phyloP scores from a whole-genome alignment of 2,113 vertebrate species.

The Odobenus rosmarus region DNA sequence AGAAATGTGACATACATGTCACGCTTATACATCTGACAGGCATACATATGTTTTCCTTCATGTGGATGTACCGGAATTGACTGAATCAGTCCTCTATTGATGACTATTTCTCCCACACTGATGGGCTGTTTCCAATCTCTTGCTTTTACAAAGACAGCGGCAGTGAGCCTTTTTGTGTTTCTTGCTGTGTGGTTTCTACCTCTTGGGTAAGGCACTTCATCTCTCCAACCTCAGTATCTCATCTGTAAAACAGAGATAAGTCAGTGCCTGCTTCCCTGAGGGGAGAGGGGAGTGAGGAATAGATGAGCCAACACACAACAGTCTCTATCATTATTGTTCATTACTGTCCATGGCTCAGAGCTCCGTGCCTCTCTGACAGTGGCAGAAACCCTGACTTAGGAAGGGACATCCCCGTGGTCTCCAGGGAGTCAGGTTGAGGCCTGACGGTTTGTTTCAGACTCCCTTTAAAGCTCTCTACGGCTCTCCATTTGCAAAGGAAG shows the following conservation, averaged over 20 bases:
- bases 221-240: background rate
- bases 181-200: background rate
- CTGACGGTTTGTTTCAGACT: background rate
- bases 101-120: background rate
- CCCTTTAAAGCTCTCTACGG: background rate
- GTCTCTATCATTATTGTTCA: background rate
- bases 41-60: background rate
- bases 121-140: background rate
- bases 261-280: background rate
- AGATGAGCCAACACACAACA: accelerated
- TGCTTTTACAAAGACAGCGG: background rate
- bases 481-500: background rate
- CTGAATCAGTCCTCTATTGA: background rate
- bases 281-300: background rate
- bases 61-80: accelerated
- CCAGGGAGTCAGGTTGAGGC: background rate
- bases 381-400: background rate
- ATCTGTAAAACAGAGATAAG: background rate
- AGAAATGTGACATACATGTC: background rate
- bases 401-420: background rate
- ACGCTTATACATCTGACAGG: background rate
- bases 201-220: background rate
- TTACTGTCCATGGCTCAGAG: background rate
- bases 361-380: background rate
- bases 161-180: background rate